These are phyloP conservation scores for Centruroides vittatus DNA, from an alignment of 1,140 invertebrate species.

Conservation along the genomic window DNA sequence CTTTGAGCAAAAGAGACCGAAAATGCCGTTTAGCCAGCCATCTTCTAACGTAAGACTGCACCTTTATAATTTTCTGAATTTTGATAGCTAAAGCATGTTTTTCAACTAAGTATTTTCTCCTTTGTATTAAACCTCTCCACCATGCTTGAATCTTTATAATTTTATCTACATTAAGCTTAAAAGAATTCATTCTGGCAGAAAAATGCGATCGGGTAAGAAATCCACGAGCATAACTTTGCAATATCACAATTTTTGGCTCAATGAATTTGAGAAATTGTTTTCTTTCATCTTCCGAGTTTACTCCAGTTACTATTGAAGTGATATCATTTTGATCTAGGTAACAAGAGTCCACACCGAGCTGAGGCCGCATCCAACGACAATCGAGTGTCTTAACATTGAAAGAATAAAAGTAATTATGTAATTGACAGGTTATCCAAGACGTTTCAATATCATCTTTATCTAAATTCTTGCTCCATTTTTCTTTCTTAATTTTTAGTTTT, in stretches of 20 bases:
- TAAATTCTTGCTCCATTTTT: not conserved
- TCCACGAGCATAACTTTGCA: constrained; percentile 48
- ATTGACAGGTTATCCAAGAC: too few relatives aligned
- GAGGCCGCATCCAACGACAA: too few relatives aligned
- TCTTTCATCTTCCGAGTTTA: constrained; percentile 27
- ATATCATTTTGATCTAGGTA: too few relatives aligned
- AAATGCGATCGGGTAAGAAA: constrained; percentile 42
- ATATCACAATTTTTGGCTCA: constrained; percentile 26
- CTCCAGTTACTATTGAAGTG: constrained; percentile 18
- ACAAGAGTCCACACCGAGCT: too few relatives aligned
- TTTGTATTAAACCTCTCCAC: constrained; percentile 22
- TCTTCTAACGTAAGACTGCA: too few relatives aligned
- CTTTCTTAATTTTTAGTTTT: not conserved
- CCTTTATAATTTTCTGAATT: too few relatives aligned
- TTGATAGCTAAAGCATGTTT: too few relatives aligned
- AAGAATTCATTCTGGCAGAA: constrained; percentile 33
- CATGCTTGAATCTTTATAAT: constrained; percentile 34
- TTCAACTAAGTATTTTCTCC: constrained; percentile 6
- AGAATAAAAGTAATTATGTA: too few relatives aligned
- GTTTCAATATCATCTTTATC: too few relatives aligned
- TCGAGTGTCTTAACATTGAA: too few relatives aligned
- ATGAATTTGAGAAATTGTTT: constrained; percentile 20
- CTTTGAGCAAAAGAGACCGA: constrained; percentile 6
- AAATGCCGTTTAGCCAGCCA: too few relatives aligned
- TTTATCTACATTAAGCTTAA: constrained; percentile 35